phyloP scores from a whole-genome alignment of 2,888 invertebrate genomes.

The Eupelmus urozonus region DNA sequence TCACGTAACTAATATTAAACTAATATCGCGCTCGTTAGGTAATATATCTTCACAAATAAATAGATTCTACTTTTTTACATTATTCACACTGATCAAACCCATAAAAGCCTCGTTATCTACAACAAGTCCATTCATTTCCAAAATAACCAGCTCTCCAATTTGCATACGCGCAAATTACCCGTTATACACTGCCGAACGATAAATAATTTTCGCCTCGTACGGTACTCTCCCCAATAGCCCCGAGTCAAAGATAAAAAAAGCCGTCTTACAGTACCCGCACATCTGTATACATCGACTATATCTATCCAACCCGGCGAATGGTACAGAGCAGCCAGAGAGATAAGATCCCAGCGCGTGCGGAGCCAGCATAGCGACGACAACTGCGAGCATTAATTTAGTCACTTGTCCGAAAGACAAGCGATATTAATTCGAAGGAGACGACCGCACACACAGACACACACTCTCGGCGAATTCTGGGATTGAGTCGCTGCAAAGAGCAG shows the following conservation, averaged over 20 bases:
- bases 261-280: not conserved
- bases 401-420: constrained; percentile 36
- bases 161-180: constrained; percentile 19
- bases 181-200: not conserved
- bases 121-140: constrained; percentile 21
- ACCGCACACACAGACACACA: not conserved
- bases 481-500: not conserved
- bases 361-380: too few species aligned
- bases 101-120: not conserved
- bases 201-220: constrained; percentile 6
- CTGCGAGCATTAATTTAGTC: constrained; percentile 44
- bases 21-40: too few species aligned
- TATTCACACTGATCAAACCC: not conserved
- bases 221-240: too few species aligned
- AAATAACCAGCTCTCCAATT: constrained; percentile 7
- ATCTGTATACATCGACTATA: not conserved
- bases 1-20: too few species aligned
- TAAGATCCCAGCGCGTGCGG: too few species aligned
- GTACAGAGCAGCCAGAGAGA: not conserved
- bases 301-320: not conserved
- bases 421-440: constrained; percentile 35
- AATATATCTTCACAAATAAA: too few species aligned
- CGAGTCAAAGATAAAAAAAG: not conserved
- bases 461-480: not conserved
- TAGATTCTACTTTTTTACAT: too few species aligned